Percentiles rank a stretch among this genome's conserved stretches.
phyloP scores from a whole-genome alignment of 1,140 invertebrate species.

The Drosophila sturtevanti region DNA sequence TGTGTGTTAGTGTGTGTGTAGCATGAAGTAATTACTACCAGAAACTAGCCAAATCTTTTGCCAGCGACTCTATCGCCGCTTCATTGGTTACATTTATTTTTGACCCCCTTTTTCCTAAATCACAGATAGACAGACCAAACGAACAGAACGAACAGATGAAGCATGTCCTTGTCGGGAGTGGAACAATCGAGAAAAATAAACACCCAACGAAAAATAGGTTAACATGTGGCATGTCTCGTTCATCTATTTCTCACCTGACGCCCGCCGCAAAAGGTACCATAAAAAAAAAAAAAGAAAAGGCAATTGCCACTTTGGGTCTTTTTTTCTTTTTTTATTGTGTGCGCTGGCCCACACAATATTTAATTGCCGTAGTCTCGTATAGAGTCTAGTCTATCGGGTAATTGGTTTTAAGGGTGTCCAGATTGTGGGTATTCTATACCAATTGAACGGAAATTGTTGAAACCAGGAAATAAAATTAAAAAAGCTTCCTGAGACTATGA shows the following conservation, averaged over 20 bases:
- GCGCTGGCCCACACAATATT: conserved; percentile 34
- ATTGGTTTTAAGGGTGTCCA: conserved; percentile 52
- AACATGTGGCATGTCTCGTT: conserved; percentile 35
- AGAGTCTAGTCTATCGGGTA: conserved; percentile 39
- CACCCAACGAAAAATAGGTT: conserved; percentile 44
- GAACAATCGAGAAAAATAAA: background rate
- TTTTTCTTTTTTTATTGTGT: conserved; percentile 44
- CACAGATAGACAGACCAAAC: background rate
- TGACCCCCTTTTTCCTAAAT: background rate
- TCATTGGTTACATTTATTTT: conserved; percentile 28
- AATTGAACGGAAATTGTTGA: conserved; percentile 24
- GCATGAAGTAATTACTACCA: conserved; percentile 53
- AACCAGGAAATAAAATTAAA: background rate
- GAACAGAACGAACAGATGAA: conserved; percentile 22
- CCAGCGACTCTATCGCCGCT: conserved; percentile 13
- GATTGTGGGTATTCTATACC: conserved; percentile 26
- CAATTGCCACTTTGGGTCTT: conserved; percentile 52
- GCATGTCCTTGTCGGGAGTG: conserved; percentile 25
- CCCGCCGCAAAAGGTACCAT: conserved; percentile 13
- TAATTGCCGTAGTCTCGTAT: conserved; percentile 50
- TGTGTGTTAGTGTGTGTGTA: no score
- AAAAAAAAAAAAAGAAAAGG: conserved; percentile 39
- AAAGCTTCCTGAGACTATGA: background rate
- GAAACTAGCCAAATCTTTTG: conserved; percentile 28
- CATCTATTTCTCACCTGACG: background rate